A percentile compares a stretch with the other conserved stretches of the same genome.
Conservation (phyloP, 92 coral and sea anemone genomes). For the Hydrozoanthus gracilis region DNA sequence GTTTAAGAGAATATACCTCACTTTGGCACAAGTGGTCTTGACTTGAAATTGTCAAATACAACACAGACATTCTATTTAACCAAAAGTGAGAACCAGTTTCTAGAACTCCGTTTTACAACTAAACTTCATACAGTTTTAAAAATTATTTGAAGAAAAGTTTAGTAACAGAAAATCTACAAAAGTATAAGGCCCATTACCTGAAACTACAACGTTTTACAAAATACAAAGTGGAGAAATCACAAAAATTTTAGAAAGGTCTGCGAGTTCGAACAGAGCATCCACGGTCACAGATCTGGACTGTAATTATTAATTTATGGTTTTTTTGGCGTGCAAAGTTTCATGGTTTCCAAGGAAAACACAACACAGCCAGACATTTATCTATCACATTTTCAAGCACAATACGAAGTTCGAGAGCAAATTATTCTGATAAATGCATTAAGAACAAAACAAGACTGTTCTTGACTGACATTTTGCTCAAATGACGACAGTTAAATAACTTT, state of each 20-base stretch:
- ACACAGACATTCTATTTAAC: background rate
- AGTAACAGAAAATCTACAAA: too few relatives aligned
- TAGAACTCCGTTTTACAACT: background rate
- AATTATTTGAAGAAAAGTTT: too few relatives aligned
- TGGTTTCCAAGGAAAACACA: conserved; percentile 35
- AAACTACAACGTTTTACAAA: too few relatives aligned
- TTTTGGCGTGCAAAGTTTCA: background rate
- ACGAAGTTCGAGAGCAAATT: background rate
- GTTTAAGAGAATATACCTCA: too few relatives aligned
- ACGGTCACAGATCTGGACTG: background rate
- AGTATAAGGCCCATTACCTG: too few relatives aligned
- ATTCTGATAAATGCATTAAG: background rate
- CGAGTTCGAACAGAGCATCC: background rate
- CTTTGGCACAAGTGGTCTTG: background rate
- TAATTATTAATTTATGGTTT: conserved; percentile 20
- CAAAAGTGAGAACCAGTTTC: background rate
- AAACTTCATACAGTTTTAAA: too few relatives aligned
- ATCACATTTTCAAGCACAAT: background rate
- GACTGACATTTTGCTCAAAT: background rate
- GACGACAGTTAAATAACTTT: background rate
- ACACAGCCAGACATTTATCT: background rate
- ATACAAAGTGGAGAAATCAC: too few relatives aligned
- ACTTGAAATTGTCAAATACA: background rate
- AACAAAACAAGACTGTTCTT: conserved; percentile 20
- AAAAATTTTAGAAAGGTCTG: background rate